phyloP scores from a whole-genome alignment of 2,797 vertebrate genomes.

The Esox masquinongy region DNA sequence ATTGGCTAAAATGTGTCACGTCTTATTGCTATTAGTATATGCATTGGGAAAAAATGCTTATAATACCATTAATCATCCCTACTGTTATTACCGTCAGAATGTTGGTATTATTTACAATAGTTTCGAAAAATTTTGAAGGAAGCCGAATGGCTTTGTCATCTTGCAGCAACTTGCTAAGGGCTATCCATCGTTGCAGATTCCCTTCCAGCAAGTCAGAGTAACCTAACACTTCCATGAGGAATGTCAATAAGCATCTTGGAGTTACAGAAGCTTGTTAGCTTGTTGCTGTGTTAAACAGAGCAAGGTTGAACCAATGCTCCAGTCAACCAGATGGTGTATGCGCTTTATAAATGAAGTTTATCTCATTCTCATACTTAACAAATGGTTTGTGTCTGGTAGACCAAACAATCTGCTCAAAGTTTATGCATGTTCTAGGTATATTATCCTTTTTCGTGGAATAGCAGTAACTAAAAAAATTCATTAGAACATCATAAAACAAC shows the following conservation, averaged over 20 bases:
- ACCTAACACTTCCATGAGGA: conserved; percentile 43
- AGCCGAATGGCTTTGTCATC: not conserved
- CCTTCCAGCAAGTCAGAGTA: conserved; percentile 30
- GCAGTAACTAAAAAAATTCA: conserved; percentile 33
- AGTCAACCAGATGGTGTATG: conserved; percentile 63
- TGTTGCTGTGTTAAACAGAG: conserved; percentile 47
- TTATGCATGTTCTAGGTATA: conserved; percentile 40
- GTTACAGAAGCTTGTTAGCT: conserved; percentile 42
- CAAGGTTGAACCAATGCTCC: conserved; percentile 47
- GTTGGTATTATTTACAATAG: no score
- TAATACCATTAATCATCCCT: no score
- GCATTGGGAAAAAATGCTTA: not conserved
- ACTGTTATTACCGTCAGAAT: not conserved
- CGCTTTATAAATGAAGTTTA: conserved; percentile 56
- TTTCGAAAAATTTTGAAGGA: not conserved
- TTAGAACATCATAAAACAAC: conserved; percentile 47
- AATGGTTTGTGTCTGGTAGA: conserved; percentile 44
- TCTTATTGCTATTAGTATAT: no score
- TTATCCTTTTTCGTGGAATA: conserved; percentile 36
- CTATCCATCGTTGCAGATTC: conserved; percentile 6
- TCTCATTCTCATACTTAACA: conserved; percentile 45
- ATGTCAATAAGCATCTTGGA: conserved; percentile 51
- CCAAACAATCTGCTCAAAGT: conserved; percentile 42
- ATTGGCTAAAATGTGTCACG: not conserved
- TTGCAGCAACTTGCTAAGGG: not conserved